Conservation (phyloP, 2,797 vertebrate genomes). For the Chelidonichthys spinosus region DNA sequence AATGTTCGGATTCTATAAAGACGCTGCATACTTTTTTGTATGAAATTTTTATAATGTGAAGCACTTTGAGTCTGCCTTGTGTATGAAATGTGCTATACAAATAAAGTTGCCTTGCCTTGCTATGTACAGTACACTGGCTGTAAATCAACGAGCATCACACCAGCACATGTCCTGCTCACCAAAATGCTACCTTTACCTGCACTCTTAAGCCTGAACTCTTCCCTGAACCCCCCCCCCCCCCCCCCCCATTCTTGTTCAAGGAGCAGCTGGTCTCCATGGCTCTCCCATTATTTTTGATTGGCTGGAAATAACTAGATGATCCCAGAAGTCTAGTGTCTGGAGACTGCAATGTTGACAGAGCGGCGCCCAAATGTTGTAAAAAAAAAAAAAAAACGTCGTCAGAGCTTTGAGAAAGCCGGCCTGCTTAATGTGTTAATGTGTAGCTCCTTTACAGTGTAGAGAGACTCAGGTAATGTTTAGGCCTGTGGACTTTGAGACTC, state of each 20-base stretch:
- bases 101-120: too few species aligned
- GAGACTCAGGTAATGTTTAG: constrained; percentile 55
- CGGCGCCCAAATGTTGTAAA: constrained; percentile 48
- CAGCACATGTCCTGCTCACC: constrained; percentile 10
- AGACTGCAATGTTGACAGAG: constrained; percentile 80
- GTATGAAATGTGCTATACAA: too few species aligned
- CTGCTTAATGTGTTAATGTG: constrained; percentile 72
- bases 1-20: constrained; percentile 39
- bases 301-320: constrained; percentile 32
- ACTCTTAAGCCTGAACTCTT: constrained; percentile 29
- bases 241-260: constrained; percentile 40
- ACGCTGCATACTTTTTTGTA: too few species aligned
- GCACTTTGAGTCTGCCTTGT: too few species aligned
- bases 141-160: constrained; percentile 48
- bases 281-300: constrained; percentile 64
- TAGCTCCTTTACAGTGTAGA: constrained; percentile 58
- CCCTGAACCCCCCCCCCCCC: constrained; percentile 42
- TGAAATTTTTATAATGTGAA: too few species aligned
- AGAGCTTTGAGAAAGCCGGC: constrained; percentile 40
- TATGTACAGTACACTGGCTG: neutral
- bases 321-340: constrained; percentile 48
- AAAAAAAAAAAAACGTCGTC: constrained; percentile 57
- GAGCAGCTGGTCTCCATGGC: constrained; percentile 74
- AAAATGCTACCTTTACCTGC: constrained; percentile 49
- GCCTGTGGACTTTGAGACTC: constrained; percentile 78